Conservation (phyloP, 2,888 invertebrate genomes). For the Pelosia muscerda region DNA sequence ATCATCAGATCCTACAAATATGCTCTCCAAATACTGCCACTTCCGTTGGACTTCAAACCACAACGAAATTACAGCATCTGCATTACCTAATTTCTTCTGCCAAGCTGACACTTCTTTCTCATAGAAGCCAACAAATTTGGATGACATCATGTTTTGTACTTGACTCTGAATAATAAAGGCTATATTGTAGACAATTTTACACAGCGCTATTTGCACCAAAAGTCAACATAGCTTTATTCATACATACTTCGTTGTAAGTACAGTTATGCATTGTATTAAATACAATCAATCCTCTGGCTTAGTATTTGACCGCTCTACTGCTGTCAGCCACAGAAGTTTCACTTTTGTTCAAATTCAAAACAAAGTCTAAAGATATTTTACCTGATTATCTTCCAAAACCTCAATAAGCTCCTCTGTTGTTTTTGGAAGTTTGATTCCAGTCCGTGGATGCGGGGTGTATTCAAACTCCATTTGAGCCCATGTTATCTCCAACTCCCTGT, state of each 20-base stretch:
- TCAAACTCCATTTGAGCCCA: slow-evolving; percentile 95
- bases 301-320: too few relatives aligned
- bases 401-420: slow-evolving; percentile 96
- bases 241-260: too few relatives aligned
- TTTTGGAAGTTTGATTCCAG: slow-evolving; percentile 91
- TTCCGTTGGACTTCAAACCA: slow-evolving; percentile 97
- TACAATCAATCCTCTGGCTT: too few relatives aligned
- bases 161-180: slow-evolving; percentile 78
- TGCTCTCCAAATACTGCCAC: slow-evolving; percentile 98
- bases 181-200: too few relatives aligned
- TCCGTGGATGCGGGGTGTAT: slow-evolving; percentile 93
- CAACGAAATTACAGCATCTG: slow-evolving; percentile 93
- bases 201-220: too few relatives aligned
- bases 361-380: slow-evolving; percentile 50
- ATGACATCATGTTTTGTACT: slow-evolving; percentile 97
- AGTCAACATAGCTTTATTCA: too few relatives aligned
- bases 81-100: slow-evolving; percentile 95
- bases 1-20: slow-evolving; percentile 98
- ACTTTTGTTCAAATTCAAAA: neutral
- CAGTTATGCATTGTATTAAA: too few relatives aligned
- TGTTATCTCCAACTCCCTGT: slow-evolving; percentile 91
- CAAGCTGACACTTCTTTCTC: slow-evolving; percentile 94
- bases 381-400: slow-evolving; percentile 97
- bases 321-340: too few relatives aligned
- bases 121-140: slow-evolving; percentile 96